Conservation (phyloP, 2,113 vertebrate species). For the Psittacus erithacus region DNA sequence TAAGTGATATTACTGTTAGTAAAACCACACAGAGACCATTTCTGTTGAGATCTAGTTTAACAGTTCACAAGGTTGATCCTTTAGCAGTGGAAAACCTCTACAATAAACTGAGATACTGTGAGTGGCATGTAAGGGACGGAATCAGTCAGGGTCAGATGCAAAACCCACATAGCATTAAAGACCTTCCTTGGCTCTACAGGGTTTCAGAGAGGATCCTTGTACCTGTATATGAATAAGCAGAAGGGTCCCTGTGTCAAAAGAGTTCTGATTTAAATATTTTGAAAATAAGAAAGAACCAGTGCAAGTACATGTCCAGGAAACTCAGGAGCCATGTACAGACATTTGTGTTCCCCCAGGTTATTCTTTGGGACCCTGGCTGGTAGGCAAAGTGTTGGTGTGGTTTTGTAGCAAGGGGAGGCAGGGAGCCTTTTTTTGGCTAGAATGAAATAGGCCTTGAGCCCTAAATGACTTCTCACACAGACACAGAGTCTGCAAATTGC, state of each 20-base stretch:
- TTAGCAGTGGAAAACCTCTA: slow-evolving; percentile 26
- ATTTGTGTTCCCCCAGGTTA: not conserved
- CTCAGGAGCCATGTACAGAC: not conserved
- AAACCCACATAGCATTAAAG: not conserved
- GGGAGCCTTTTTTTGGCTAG: not conserved
- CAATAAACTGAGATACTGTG: not conserved
- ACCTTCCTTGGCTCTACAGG: not conserved
- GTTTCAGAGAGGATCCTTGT: not conserved
- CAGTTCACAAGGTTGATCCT: not conserved
- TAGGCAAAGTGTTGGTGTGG: not conserved
- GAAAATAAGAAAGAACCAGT: not conserved
- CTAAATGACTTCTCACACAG: not conserved
- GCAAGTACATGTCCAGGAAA: not conserved
- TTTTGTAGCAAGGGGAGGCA: not conserved
- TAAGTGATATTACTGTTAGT: slow-evolving; percentile 47
- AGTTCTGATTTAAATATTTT: not conserved
- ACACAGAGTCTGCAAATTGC: not conserved
- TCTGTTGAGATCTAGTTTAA: slow-evolving; percentile 34
- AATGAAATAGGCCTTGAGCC: not conserved
- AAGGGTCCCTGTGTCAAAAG: not conserved
- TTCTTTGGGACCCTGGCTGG: not conserved
- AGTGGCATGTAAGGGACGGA: not conserved
- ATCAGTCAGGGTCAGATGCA: not conserved
- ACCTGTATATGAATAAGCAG: not conserved
- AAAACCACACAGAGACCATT: slow-evolving; percentile 46